phyloP scores from a whole-genome alignment of 2,888 invertebrate genomes.

The Ephialtes manifestator region DNA sequence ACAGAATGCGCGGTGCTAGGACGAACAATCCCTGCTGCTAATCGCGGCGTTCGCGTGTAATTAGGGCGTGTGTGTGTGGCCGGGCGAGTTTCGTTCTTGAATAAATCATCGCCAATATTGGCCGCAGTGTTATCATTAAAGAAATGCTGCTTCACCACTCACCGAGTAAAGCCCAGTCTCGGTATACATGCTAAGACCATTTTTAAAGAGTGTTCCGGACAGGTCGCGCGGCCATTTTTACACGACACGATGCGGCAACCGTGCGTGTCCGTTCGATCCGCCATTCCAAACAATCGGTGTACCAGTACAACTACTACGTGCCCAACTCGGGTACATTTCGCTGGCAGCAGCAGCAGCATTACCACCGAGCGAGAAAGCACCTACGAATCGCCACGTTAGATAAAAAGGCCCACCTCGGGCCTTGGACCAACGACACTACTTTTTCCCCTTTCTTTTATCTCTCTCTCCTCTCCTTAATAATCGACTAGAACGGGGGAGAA shows the following conservation, averaged over 20 bases:
- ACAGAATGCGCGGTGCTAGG: constrained; percentile 80
- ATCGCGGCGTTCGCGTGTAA: constrained; percentile 79
- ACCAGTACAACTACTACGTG: constrained; percentile 81
- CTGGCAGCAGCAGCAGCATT: constrained; percentile 76
- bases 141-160: neutral
- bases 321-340: constrained; percentile 88
- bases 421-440: constrained; percentile 36
- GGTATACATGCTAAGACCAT: constrained; percentile 48
- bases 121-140: neutral
- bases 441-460: constrained; percentile 27
- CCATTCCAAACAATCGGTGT: constrained; percentile 91
- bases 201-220: constrained; percentile 62
- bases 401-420: constrained; percentile 25
- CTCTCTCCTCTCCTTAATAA: constrained; percentile 22
- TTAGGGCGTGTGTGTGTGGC: constrained; percentile 81
- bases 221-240: constrained; percentile 89
- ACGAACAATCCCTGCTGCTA: constrained; percentile 73
- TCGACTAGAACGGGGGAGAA: neutral
- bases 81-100: constrained; percentile 70
- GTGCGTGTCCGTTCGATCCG: constrained; percentile 89
- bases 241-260: constrained; percentile 91
- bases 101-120: neutral
- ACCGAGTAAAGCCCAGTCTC: constrained; percentile 1
- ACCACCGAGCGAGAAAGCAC: constrained; percentile 45
- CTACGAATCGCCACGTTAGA: constrained; percentile 53